Evolutionary conservation across 2,113 vertebrate genomes (phyloP).

Genomic region (Beaufortia kweichowensis): DNA sequence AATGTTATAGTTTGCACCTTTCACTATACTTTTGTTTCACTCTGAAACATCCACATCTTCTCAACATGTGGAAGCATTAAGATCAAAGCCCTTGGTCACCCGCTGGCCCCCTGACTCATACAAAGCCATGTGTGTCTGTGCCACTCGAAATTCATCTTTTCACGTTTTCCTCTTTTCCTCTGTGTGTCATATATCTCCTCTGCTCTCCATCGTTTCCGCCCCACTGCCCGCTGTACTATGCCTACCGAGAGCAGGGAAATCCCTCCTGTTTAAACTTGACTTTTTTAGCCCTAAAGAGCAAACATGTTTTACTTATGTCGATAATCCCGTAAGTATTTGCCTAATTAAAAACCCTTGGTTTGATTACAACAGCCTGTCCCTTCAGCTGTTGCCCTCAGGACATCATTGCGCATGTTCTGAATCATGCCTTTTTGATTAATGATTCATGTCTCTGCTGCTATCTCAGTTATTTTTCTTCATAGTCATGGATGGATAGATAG

Average conservation of each 20-base stretch:
- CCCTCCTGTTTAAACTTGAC: slow-evolving; percentile 38
- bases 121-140: slow-evolving; percentile 13
- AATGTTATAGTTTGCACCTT: too few species aligned
- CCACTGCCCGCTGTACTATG: slow-evolving; percentile 9
- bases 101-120: neutral
- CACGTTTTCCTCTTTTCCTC: slow-evolving; percentile 23
- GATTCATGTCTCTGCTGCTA: slow-evolving; percentile 42
- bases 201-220: slow-evolving; percentile 33
- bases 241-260: slow-evolving; percentile 18
- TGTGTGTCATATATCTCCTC: slow-evolving; percentile 26
- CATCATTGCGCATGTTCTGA: slow-evolving; percentile 38
- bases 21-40: too few species aligned
- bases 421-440: slow-evolving; percentile 46
- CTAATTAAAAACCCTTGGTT: slow-evolving; percentile 48
- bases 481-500: slow-evolving; percentile 14
- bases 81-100: slow-evolving; percentile 26
- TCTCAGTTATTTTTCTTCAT: neutral
- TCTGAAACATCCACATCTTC: neutral
- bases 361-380: slow-evolving; percentile 30
- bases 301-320: slow-evolving; percentile 15
- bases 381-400: slow-evolving; percentile 12
- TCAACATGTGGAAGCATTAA: neutral
- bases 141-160: slow-evolving; percentile 6
- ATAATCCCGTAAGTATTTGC: slow-evolving; percentile 49
- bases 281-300: slow-evolving; percentile 14